phyloP scores from a whole-genome alignment of 2,888 invertebrate species.

The Hypolimnas misippus region DNA sequence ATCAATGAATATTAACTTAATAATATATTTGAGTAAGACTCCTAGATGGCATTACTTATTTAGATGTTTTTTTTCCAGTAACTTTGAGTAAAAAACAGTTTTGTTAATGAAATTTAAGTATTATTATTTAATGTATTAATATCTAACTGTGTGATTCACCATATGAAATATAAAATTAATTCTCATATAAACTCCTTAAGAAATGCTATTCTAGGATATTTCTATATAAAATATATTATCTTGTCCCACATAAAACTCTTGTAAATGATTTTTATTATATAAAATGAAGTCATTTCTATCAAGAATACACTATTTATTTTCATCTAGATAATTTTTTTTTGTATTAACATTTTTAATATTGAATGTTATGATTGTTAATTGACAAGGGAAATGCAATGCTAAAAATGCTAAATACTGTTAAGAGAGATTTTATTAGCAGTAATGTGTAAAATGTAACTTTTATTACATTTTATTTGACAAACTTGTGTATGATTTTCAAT shows the following conservation, averaged over 20 bases:
- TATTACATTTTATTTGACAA: conserved; percentile 72
- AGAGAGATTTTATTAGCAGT: conserved; percentile 65
- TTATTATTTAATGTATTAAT: no score
- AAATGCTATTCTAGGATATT: background rate
- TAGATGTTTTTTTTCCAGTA: background rate
- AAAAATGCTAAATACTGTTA: conserved; percentile 59
- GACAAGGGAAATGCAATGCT: conserved; percentile 62
- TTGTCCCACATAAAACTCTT: background rate
- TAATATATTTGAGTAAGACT: no score
- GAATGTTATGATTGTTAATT: conserved; percentile 59
- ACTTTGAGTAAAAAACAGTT: no score
- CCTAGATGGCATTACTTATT: background rate
- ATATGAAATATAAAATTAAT: no score
- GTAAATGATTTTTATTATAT: conserved; percentile 4
- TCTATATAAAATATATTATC: background rate
- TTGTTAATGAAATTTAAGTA: no score
- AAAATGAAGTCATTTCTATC: conserved; percentile 26
- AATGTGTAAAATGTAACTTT: conserved; percentile 65
- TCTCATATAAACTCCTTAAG: no score
- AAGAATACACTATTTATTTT: conserved; percentile 47
- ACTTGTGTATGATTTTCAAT: conserved; percentile 51
- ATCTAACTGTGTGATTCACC: no score
- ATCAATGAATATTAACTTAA: no score
- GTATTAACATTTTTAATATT: conserved; percentile 49
- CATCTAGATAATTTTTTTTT: conserved; percentile 42